Evolutionary conservation across 2,888 invertebrate genomes (phyloP).

Genomic region (Pyrrhosoma nymphula): DNA sequence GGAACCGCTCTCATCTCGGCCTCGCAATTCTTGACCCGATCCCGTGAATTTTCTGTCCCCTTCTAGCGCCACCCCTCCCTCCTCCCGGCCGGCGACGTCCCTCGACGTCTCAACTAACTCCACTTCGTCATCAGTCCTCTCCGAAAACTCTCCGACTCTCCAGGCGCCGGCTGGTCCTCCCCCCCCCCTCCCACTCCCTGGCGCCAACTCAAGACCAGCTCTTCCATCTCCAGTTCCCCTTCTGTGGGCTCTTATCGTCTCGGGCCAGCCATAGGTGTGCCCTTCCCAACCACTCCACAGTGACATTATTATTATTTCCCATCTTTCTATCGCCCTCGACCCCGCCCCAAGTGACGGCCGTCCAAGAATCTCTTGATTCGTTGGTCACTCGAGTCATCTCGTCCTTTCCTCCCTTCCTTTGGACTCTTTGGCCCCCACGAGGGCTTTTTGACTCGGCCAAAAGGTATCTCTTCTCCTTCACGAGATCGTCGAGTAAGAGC

Average conservation of each 20-base stretch:
- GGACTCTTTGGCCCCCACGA: neutral
- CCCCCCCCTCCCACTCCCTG: neutral
- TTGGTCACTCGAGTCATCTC: neutral
- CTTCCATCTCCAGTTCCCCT: neutral
- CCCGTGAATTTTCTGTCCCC: neutral
- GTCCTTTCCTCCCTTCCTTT: neutral
- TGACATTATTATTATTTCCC: conserved; percentile 3
- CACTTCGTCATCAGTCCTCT: neutral
- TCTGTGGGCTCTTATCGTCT: neutral
- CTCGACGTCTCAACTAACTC: neutral
- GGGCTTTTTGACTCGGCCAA: neutral
- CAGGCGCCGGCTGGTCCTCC: neutral
- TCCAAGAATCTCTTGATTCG: neutral
- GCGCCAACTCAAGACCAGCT: too few relatives aligned
- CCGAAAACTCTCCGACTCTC: neutral
- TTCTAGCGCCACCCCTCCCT: neutral
- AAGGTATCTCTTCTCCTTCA: neutral
- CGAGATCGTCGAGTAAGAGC: neutral
- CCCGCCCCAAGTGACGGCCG: neutral
- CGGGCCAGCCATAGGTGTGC: neutral
- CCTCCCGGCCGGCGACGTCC: neutral
- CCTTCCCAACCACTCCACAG: neutral
- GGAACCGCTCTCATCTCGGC: neutral
- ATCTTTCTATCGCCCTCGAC: neutral
- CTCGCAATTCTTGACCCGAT: neutral